Base-by-base conservation (phyloP, 2,797 vertebrate genomes). In the Nannoperca australis region DNA sequence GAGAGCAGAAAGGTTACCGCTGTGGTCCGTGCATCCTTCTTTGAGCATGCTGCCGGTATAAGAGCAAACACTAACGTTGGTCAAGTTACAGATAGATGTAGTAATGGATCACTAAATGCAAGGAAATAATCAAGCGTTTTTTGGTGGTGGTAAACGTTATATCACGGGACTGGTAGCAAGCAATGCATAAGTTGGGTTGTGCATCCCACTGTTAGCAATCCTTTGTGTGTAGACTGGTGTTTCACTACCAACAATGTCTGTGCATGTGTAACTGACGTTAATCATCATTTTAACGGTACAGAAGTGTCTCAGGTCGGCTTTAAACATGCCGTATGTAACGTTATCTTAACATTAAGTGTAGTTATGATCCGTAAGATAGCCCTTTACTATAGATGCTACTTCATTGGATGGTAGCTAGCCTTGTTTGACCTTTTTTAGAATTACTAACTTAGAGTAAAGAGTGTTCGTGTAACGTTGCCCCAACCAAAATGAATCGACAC, bases 341-440 rank as follows among this genome's bases (percentile, higher is more conserved):
- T 62, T n/a, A 17, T 56, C 12, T 32, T 5, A 49, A 44, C 68
- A 40, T 51, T 34, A 20, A 7, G 40, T 62, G 20, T 50, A 54
- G 61, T 47, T 68, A 4, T 73, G 53, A 7, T 64, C 40, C 71
- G 22, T 15, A 61, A 76, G 27, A 13, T 42, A 4, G n/a, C 47
- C 5, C 0, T 60, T 50, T 40, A 66, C 54, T 67, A 9, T 20
- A 53, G 30, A 63, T 83, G 78, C 69, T 76, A 65, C 68, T 54
- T 61, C 81, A 61, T 11, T 40, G 59, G 17, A 22, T 70, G 70
- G 54, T 47, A 45, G 20, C 61, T 51, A 82, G 78, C 83, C 83
- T 82, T 51, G 82, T 70, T 50, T 90, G 81, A 90, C 87, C 83
- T 75, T 75, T 78, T 54, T 54, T 64, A 62, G 58, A 58, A 20